Base-by-base conservation (phyloP, 2,113 vertebrate species). In the Emberiza fucata region DNA sequence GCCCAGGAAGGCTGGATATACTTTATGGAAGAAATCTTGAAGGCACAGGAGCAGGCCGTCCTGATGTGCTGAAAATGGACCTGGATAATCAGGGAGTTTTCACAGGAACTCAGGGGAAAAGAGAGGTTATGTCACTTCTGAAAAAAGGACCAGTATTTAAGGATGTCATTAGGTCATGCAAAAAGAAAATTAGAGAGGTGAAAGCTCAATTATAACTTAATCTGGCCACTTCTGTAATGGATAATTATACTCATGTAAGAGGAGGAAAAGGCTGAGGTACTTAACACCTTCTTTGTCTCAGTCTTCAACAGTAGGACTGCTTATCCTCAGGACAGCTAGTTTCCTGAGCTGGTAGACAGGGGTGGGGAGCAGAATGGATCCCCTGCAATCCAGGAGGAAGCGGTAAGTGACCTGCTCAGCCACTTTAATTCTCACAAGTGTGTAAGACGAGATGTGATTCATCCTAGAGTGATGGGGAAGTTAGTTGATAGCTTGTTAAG, bases 1-100 rank as follows among this genome's bases (percentile, higher is more conserved):
- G 3, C 7, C 19, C 20, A 29, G 29, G n/a, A 76, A 35, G 5
- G 9, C 11, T 53, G n/a, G 16, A 27, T 29, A 12, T 35, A 60
- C 20, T 60, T 60, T 19, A 47, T 53, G 54, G 44, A 61, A 47
- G 17, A 61, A 61, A 53, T 31, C 6, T 53, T 60, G 17, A 60
- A 47, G 29, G 8, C 4, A n/a, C 11, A 53, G 39, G 9, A 54
- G 6, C 20, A 54, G 16, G 8, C 24, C 0, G 0, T 47, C 14
- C 45, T 12, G 7, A 10, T 28, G 8, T 33, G 18, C 27, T 42
- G 24, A 44, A 50, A n/a, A 57, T 28, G 5, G n/a, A 7, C 11
- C 39, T 31, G 11, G 20, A 6, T 60, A 24, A 47, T 21, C 20
- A 68, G n/a, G 4, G 7, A 60, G n/a, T 6, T 47, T 53, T 25